Percentiles rank a stretch among this genome's conserved stretches.
These are phyloP conservation scores for Maniola hyperantus DNA, from an alignment of 2,888 invertebrate genomes.

Conservation along the genomic window DNA sequence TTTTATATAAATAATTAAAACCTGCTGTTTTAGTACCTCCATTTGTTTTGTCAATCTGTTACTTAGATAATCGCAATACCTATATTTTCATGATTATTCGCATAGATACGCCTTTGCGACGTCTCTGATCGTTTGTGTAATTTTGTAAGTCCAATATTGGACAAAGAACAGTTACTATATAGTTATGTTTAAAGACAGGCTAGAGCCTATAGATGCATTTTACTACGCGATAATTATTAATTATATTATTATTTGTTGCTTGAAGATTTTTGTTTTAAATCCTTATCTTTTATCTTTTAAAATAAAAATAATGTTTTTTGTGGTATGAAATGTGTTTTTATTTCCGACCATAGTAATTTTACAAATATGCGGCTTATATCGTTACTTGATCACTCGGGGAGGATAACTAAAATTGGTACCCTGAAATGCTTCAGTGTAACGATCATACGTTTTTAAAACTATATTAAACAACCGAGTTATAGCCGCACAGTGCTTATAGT, in stretches of 20 bases:
- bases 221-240: conserved; percentile 47
- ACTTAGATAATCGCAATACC: too few relatives aligned
- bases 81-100: too few relatives aligned
- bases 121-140: conserved; percentile 41
- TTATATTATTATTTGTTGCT: conserved; percentile 54
- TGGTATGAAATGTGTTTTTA: conserved; percentile 42
- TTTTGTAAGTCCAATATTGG: conserved; percentile 41
- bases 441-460: too few relatives aligned
- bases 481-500: too few relatives aligned
- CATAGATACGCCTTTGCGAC: conserved; percentile 10
- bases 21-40: neutral
- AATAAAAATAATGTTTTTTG: conserved; percentile 52
- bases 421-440: too few relatives aligned
- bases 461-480: too few relatives aligned
- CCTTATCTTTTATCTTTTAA: conserved; percentile 52
- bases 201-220: conserved; percentile 51
- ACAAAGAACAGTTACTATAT: conserved; percentile 28
- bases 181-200: conserved; percentile 39
- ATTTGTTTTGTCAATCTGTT: neutral
- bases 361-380: too few relatives aligned
- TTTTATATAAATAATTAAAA: neutral
- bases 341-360: neutral
- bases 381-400: too few relatives aligned
- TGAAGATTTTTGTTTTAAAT: conserved; percentile 55
- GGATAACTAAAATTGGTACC: too few relatives aligned